Evolutionary conservation across 2,888 invertebrate genomes (phyloP).

Genomic region (Limnephilus lunatus): DNA sequence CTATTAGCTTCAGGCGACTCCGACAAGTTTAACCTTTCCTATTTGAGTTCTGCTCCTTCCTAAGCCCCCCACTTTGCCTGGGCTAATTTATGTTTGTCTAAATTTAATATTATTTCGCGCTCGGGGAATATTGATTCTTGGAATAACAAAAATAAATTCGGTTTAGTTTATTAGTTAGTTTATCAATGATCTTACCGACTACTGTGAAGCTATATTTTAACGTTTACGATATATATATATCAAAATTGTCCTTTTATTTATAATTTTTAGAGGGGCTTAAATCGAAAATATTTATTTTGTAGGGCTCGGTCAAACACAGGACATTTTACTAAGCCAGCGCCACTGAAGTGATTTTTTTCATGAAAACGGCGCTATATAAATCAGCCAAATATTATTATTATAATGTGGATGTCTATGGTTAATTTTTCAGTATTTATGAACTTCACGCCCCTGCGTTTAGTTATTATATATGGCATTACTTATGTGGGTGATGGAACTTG

Average conservation of each 20-base stretch:
- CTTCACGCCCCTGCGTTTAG: too few relatives aligned
- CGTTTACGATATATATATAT: too few relatives aligned
- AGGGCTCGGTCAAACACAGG: too few relatives aligned
- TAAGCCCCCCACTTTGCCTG: neutral
- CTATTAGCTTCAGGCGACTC: constrained; percentile 5
- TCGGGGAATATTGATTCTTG: neutral
- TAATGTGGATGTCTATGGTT: too few relatives aligned
- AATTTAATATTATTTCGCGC: neutral
- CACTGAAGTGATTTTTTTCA: too few relatives aligned
- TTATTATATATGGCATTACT: neutral
- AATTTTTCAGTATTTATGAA: too few relatives aligned
- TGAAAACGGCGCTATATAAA: too few relatives aligned
- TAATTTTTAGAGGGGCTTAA: too few relatives aligned
- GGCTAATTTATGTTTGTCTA: constrained; percentile 20
- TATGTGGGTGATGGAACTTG: neutral
- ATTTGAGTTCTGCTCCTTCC: neutral
- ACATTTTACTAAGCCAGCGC: too few relatives aligned
- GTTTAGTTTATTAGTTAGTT: neutral
- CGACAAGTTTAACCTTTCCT: neutral
- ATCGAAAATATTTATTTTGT: too few relatives aligned
- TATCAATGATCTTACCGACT: neutral
- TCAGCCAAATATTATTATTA: too few relatives aligned
- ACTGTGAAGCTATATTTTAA: neutral
- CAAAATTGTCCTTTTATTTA: too few relatives aligned
- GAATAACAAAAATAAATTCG: neutral